These are phyloP conservation scores for Pandemis cinnamomeana DNA, from an alignment of 2,888 invertebrate species.

Conservation along the genomic window DNA sequence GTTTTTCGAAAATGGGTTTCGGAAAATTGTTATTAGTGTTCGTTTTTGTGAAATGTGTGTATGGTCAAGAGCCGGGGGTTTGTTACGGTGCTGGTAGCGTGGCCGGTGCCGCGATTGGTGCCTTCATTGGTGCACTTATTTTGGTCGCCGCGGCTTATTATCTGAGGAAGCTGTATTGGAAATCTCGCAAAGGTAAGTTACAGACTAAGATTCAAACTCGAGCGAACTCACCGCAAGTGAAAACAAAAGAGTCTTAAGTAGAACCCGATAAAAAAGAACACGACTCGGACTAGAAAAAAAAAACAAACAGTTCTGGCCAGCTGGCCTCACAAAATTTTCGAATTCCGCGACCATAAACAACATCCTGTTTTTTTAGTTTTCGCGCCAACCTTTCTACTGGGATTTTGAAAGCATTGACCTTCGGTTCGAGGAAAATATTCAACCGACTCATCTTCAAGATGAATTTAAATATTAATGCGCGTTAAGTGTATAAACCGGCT, in stretches of 20 bases:
- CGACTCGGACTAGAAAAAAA: neutral
- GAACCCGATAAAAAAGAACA: neutral
- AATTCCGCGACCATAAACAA: neutral
- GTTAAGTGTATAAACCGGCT: conserved; percentile 32
- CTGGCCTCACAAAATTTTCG: neutral
- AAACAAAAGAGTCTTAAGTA: neutral
- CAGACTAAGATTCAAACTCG: neutral
- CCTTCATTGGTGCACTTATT: conserved; percentile 87
- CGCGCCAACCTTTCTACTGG: conserved; percentile 34
- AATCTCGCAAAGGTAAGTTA: conserved; percentile 83
- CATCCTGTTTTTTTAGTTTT: conserved; percentile 19
- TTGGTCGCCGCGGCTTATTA: conserved; percentile 84
- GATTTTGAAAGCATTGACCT: conserved; percentile 46
- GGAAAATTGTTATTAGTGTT: conserved; percentile 75
- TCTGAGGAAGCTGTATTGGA: conserved; percentile 86
- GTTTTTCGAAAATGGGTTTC: conserved; percentile 69
- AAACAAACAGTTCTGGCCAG: neutral
- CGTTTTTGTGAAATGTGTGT: conserved; percentile 75
- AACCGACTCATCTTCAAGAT: conserved; percentile 28
- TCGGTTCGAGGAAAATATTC: conserved; percentile 39
- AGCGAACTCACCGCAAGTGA: neutral
- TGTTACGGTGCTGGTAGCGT: conserved; percentile 89
- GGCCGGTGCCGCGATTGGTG: conserved; percentile 89
- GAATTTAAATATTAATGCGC: conserved; percentile 34
- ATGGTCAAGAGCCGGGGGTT: conserved; percentile 74